These are phyloP conservation scores for Drosophila triauraria DNA, from an alignment of 1,140 invertebrate species.

Conservation along the genomic window DNA sequence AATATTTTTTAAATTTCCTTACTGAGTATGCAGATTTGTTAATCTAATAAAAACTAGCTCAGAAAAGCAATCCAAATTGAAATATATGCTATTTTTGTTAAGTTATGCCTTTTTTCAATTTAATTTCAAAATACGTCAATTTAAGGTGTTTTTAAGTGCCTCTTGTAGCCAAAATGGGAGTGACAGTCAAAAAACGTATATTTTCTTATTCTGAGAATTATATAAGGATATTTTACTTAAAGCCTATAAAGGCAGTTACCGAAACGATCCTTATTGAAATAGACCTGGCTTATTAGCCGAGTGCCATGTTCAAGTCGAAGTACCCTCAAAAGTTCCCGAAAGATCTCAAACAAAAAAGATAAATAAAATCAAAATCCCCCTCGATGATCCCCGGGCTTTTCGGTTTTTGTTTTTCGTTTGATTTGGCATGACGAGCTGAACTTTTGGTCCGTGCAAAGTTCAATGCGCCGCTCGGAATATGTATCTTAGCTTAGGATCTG, in stretches of 20 bases:
- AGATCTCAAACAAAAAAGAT: conserved; percentile 3
- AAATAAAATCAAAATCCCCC: conserved; percentile 39
- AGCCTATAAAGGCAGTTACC: neutral
- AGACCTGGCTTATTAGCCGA: neutral
- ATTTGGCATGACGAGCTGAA: conserved; percentile 64
- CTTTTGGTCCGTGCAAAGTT: conserved; percentile 73
- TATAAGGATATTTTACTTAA: no score
- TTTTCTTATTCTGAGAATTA: no score
- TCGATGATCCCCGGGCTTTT: conserved; percentile 16
- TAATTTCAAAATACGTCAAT: no score
- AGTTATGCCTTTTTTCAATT: no score
- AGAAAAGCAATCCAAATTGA: no score
- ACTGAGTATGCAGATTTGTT: no score
- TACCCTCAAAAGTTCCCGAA: neutral
- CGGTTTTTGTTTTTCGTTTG: conserved; percentile 36
- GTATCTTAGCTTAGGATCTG: conserved; percentile 22
- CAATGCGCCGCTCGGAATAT: conserved; percentile 54
- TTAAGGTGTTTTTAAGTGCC: no score
- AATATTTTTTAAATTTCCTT: no score
- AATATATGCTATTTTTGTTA: no score
- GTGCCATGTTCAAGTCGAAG: neutral
- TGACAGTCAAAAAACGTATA: no score
- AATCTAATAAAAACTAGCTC: no score
- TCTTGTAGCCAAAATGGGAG: no score
- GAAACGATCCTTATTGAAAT: neutral